Base-by-base conservation (phyloP, 2,888 invertebrate species). In the Pristionchus fissidentatus region DNA sequence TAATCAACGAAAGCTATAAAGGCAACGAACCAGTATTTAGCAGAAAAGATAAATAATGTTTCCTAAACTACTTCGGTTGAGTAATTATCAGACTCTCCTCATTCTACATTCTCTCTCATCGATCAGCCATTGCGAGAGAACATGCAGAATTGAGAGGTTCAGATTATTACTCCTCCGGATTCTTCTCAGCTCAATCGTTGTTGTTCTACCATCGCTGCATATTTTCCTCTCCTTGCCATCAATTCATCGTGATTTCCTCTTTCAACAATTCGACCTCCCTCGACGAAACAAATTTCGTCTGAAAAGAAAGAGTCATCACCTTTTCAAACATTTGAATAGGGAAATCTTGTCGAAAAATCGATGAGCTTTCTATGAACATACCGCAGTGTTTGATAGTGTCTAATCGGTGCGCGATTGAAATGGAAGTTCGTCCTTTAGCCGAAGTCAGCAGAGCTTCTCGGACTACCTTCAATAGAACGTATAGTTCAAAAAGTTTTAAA, bases 331-430 rank as follows among this genome's bases (percentile, higher is more conserved):
- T 62, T 35, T 49, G 10, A 49, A 49, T 15, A 49, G 19, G 49
- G 19, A 49, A 49, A 49, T 49, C 10, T n/a, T n/a, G n/a, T n/a
- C n/a, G n/a, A n/a, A n/a, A n/a, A n/a, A 55, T 55, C 55, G 4
- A 13, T 19, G 29, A 22, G 22, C n/a, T n/a, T 1, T 29, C 26
- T 60, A 38, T 5, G 10, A 0, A n/a, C 79, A 15, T n/a, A 79
- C 79, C 79, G 38, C 79, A 79, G 22, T 79, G 57, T 41, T 41
- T 79, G n/a, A 79, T 79, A 1, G 79, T 79, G 8, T 79, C 79
- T 4, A 79, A 55, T 79, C 79, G 55, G 57, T 79, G 79, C 8
- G 79, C 79, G 41, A 79, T 79, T 15, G 57, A 29, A n/a, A 79
- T 32, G 0, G 55, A 57, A 5, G 79, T 79, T 57, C 79, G n/a